phyloP scores from a whole-genome alignment of 1,140 invertebrate species.

The Procambarus clarkii region DNA sequence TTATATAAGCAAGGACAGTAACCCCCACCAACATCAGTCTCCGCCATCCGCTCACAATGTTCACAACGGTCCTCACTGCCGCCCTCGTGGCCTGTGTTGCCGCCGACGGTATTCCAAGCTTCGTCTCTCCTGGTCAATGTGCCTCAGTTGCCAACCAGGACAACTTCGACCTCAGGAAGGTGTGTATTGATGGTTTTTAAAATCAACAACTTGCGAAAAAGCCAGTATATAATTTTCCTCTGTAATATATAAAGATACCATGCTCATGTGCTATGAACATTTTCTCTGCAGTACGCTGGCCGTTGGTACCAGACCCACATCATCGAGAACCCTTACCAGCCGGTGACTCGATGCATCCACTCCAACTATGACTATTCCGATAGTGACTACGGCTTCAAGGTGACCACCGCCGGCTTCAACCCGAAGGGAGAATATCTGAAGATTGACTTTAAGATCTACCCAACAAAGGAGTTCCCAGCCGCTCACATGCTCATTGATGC shows the following conservation, averaged over 20 bases:
- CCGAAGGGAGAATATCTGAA: neutral
- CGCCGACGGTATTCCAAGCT: neutral
- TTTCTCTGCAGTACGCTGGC: slow-evolving; percentile 16
- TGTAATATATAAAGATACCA: too few species aligned
- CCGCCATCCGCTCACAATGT: too few species aligned
- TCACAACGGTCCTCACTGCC: neutral
- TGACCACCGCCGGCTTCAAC: neutral
- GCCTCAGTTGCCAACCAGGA: neutral
- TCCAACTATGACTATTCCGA: slow-evolving; percentile 4
- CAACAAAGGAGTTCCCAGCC: neutral
- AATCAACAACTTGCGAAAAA: neutral
- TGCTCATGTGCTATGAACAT: neutral
- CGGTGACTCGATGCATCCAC: neutral
- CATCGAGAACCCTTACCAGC: slow-evolving; percentile 10
- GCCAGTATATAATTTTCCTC: too few species aligned
- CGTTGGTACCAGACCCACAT: neutral
- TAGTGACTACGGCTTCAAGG: neutral
- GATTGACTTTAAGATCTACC: neutral
- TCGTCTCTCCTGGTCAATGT: slow-evolving; percentile 16
- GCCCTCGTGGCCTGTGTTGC: slow-evolving; percentile 2
- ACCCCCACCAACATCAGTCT: too few species aligned
- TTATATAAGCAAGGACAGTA: too few species aligned
- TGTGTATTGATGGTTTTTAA: neutral
- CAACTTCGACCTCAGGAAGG: neutral
- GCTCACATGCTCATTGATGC: slow-evolving; percentile 6